Evolutionary conservation across 1,140 invertebrate genomes (phyloP), one percentile per base, ranked within the genome.

Genomic region (Megathymus violae): DNA sequence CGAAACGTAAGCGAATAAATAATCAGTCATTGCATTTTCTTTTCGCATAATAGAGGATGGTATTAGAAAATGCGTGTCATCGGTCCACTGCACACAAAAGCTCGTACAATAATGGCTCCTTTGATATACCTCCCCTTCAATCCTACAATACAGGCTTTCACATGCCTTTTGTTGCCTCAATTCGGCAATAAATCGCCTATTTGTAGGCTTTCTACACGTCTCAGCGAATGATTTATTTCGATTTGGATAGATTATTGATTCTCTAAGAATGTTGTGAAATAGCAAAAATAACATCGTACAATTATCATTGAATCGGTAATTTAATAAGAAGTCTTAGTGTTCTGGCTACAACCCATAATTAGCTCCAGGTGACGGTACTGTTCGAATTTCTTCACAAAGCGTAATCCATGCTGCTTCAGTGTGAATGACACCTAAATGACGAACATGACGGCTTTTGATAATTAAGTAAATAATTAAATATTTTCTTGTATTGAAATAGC

Each of bases 181-280:
- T 48, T 64, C 62, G 46, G 51, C 41, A 64, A 64, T 64, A 64
- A 64, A 64, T 64, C 62, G 51, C 36, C 22, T 54, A 36, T 64
- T 56, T 56, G 52, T 31, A 41, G 4, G 62, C 43, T 58, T 22
- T 1, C 25, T 43, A 11, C 7, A 5, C 31, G 34, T 17, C 27
- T 16, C 10, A 1, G 25, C n/a, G n/a, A 38, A 51, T 51, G 48
- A 38, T 38, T 51, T 50, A 34, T 50, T 48, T 50, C 27, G 17
- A 50, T 50, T 50, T n/a, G 15, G 46, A 50, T 25, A 25, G 27
- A 25, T 50, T 46, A 46, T 1, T 6, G 11, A 13, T 40, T 31
- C 22, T 25, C 3, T 7, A 7, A 31, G 9, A 4, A 40, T 40
- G 4, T 1, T 14, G 6, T 40, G 36, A 11, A 40, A 13, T 40